Conservation (phyloP, 1,140 invertebrate genomes). For the Metopolophium dirhodum region DNA sequence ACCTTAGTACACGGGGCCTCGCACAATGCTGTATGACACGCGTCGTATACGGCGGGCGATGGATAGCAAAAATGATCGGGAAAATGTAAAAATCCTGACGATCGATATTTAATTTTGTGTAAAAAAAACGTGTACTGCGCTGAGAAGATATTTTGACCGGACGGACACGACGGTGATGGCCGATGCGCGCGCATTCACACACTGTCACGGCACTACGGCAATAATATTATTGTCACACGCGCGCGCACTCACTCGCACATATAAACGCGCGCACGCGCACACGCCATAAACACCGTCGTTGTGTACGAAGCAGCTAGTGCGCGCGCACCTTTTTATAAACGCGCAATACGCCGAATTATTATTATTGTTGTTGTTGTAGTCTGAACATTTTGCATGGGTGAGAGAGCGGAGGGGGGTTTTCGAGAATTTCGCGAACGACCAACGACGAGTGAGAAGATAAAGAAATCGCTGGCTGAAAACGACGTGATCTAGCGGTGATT, state of each 20-base stretch:
- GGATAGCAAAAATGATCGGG: background rate
- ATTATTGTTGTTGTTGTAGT: background rate
- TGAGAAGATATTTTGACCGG: background rate
- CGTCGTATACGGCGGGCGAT: background rate
- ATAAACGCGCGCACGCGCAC: background rate
- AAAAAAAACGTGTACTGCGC: constrained; percentile 27
- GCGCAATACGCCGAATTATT: constrained; percentile 17
- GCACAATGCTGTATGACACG: background rate
- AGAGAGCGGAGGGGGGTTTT: background rate
- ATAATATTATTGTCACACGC: constrained; percentile 32
- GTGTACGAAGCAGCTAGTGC: background rate
- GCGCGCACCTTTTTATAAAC: background rate
- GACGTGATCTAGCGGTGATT: constrained; percentile 6
- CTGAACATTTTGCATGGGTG: background rate
- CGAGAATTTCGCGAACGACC: background rate
- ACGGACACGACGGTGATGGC: background rate
- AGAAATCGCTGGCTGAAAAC: background rate
- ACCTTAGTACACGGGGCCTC: background rate
- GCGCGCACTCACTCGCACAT: background rate
- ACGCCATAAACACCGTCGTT: background rate
- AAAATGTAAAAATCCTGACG: background rate
- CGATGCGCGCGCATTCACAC: constrained; percentile 48
- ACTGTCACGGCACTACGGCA: constrained; percentile 34
- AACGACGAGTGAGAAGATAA: background rate
- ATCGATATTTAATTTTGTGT: background rate